Base-by-base conservation (phyloP, 2,888 invertebrate species). In the Adelphocoris suturalis region DNA sequence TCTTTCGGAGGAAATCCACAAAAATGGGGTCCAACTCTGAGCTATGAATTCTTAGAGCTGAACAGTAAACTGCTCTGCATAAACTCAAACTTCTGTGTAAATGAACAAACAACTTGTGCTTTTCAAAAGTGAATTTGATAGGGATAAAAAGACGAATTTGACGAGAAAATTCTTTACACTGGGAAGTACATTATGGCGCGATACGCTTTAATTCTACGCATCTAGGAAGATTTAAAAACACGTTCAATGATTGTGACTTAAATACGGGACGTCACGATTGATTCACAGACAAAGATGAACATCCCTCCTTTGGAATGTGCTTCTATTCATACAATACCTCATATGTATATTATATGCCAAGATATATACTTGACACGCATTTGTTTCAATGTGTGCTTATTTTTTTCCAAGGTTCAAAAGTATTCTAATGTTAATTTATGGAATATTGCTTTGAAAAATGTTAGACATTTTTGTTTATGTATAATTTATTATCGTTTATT, bases 221-320 rank as follows among this genome's bases (percentile, higher is more conserved):
- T 68, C 68, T 12, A 61, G 12, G 52, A 19, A 61, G 19, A 19
- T 19, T 61, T 4, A 7, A 19, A 1, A 19, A 19, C 0, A 19
- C 9, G 16, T 61, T 0, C 16, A 19, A 1, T 61, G 61, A 61
- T 61, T 61, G 61, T 61, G 61, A 61, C 61, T 61, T 61, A 61
- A 61, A 61, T 61, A 61, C 19, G 61, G 19, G 61, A 61, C 19
- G 61, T 19, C 61, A 61, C 61, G n/a, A n/a, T 61, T 61, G 9
- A 61, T 19, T 52, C 16, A 14, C 13, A 3, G 52, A 16, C 52
- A 16, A 52, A 37, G 11, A 52, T 52, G 52, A 19, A 61, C 61
- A 61, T 19, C 61, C n/a, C 2, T n/a, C n/a, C 23, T 68, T 23
- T 68, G 68, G 68, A 68, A 68, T 68, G 68, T 68, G 37, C 2